A percentile compares a stretch with the other conserved stretches of the same genome.
Evolutionary conservation across 1,140 invertebrate genomes (phyloP).

Genomic region (Anthonomus grandis): DNA sequence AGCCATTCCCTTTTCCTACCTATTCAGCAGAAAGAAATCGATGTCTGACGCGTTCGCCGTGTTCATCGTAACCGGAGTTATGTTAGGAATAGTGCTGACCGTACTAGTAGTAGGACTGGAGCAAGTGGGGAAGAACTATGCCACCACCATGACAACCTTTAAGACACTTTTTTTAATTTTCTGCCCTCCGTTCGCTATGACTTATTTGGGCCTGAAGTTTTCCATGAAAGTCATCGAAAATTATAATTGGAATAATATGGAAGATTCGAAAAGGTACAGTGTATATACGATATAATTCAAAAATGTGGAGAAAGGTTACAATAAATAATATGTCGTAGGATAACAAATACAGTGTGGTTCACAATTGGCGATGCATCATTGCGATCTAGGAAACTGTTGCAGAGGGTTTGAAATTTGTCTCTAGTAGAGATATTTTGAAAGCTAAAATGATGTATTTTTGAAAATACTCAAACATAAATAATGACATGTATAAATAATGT

Average conservation of each 20-base stretch:
- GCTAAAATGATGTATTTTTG: too few relatives aligned
- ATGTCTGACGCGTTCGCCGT: constrained; percentile 33
- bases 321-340: too few relatives aligned
- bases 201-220: constrained; percentile 29
- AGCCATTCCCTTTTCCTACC: constrained; percentile 38
- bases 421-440: too few relatives aligned
- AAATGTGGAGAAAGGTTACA: too few relatives aligned
- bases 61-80: constrained; percentile 36
- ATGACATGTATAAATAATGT: too few relatives aligned
- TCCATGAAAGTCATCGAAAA: constrained; percentile 34
- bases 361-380: too few relatives aligned
- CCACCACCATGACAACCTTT: constrained; percentile 20
- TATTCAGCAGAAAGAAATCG: constrained; percentile 40
- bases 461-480: too few relatives aligned
- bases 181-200: constrained; percentile 36
- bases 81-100: constrained; percentile 35
- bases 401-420: too few relatives aligned
- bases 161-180: constrained; percentile 28
- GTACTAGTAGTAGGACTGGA: constrained; percentile 32
- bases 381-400: too few relatives aligned
- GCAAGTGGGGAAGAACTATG: constrained; percentile 27
- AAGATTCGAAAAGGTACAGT: not conserved
- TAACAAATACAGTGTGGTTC: too few relatives aligned
- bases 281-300: too few relatives aligned
- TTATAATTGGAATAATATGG: constrained; percentile 33